Evolutionary conservation across 2,888 invertebrate species (phyloP), one percentile per base, ranked within the genome.

Genomic region (Hesperia comma): DNA sequence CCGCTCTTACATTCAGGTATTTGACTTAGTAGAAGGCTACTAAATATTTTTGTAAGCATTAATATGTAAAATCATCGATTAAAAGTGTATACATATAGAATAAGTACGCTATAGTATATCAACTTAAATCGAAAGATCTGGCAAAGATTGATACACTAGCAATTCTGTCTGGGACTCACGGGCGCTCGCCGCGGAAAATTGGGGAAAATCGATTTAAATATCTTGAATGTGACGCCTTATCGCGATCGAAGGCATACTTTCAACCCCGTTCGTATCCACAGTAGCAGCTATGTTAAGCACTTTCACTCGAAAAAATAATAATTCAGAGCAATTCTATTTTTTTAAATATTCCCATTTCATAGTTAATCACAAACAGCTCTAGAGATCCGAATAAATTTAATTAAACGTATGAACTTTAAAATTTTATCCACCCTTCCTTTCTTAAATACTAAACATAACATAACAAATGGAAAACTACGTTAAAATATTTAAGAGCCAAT

Each of bases 121-220:
- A 2, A 49, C 19, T 14, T 19, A 19, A 32, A 46, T 40, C 26
- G 19, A 17, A 33, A 43, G 15, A 43, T 43, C 58, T 51, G n/a
- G 17, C 6, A 51, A 63, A 63, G 12, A 64, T 43, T 57, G 37
- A 49, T 19, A 51, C 7, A n/a, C 17, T 53, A 51, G 53, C 41
- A 54, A 53, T 60, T 54, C 53, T 19, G 41, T 4, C 14, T 32
- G 84, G 77, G 87, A 82, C 83, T 86, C 81, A 85, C 84, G 84
- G 80, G 89, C 85, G 85, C 51, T 84, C 86, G 83, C 86, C 87
- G 86, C 86, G 90, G 90, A 89, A 92, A 92, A 92, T 90, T 90
- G 90, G 88, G 86, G 86, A 85, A 91, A 92, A 92, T 92, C 92
- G 90, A 92, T 92, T 92, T 92, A 91, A 91, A 92, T 90, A 90